Evolutionary conservation across 2,797 vertebrate genomes (phyloP).

Genomic region (Aotus griseimembra): DNA sequence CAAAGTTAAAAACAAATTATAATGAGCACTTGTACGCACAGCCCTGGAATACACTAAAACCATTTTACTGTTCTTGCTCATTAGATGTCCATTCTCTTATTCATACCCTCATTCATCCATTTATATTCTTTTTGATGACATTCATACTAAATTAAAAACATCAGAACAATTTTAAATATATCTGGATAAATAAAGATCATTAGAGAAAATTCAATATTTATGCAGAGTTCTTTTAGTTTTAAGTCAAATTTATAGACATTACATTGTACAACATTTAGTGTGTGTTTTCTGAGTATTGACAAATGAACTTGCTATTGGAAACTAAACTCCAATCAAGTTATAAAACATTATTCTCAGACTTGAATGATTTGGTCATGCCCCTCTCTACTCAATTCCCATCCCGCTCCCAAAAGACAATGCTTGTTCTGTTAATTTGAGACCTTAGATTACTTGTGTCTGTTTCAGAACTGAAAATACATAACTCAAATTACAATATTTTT

Average conservation of each 20-base stretch:
- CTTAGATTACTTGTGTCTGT: background rate
- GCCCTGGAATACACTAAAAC: background rate
- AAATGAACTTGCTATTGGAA: background rate
- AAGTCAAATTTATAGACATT: background rate
- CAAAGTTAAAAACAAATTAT: background rate
- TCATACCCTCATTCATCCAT: background rate
- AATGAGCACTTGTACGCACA: background rate
- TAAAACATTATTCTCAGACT: background rate
- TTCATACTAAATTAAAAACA: background rate
- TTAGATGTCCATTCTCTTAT: background rate
- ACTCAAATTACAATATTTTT: background rate
- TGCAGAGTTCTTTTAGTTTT: background rate
- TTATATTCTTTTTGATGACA: background rate
- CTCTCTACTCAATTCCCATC: background rate
- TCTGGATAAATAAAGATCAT: background rate
- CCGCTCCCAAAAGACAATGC: background rate
- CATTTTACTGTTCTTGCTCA: background rate
- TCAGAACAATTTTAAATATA: background rate
- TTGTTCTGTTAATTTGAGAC: background rate
- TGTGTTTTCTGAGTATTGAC: background rate
- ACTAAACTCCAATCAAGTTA: background rate
- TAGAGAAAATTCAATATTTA: background rate
- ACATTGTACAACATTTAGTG: background rate
- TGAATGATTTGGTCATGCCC: background rate
- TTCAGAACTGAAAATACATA: background rate